Conservation (phyloP, 2,888 invertebrate genomes). For the Orchestes rusci region DNA sequence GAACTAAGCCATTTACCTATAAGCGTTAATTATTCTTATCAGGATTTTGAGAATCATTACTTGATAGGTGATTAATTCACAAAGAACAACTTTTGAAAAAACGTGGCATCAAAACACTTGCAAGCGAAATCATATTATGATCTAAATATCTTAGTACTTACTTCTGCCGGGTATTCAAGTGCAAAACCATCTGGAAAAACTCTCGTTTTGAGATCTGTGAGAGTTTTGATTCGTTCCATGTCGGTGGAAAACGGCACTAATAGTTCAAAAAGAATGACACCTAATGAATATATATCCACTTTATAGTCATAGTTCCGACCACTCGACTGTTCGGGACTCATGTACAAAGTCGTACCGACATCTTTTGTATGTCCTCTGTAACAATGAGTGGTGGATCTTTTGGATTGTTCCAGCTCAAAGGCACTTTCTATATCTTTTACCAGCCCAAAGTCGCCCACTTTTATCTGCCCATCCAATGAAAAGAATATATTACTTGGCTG, state of each 20-base stretch:
- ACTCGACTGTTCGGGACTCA: constrained; percentile 91
- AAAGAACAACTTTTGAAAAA: no score
- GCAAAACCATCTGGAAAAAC: constrained; percentile 64
- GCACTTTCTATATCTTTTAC: constrained; percentile 78
- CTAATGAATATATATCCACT: constrained; percentile 92
- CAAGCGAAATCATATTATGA: constrained; percentile 1
- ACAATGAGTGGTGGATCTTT: constrained; percentile 36
- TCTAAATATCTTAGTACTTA: constrained; percentile 37
- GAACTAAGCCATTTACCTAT: no score
- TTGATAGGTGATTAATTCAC: no score
- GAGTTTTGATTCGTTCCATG: constrained; percentile 73
- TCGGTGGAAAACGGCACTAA: constrained; percentile 84
- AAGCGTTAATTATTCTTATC: no score
- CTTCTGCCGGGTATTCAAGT: constrained; percentile 61
- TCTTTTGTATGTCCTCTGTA: constrained; percentile 51
- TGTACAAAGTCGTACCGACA: constrained; percentile 85
- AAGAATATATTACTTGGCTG: constrained; percentile 90
- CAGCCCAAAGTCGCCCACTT: constrained; percentile 98
- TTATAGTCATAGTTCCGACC: constrained; percentile 77
- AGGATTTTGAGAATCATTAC: no score
- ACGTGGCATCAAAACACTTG: no score
- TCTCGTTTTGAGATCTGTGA: constrained; percentile 58
- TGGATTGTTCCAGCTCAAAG: constrained; percentile 39
- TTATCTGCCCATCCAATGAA: constrained; percentile 80
- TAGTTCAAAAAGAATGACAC: constrained; percentile 89